Conservation (phyloP, 2,113 vertebrate genomes). For the Leiothrix lutea region DNA sequence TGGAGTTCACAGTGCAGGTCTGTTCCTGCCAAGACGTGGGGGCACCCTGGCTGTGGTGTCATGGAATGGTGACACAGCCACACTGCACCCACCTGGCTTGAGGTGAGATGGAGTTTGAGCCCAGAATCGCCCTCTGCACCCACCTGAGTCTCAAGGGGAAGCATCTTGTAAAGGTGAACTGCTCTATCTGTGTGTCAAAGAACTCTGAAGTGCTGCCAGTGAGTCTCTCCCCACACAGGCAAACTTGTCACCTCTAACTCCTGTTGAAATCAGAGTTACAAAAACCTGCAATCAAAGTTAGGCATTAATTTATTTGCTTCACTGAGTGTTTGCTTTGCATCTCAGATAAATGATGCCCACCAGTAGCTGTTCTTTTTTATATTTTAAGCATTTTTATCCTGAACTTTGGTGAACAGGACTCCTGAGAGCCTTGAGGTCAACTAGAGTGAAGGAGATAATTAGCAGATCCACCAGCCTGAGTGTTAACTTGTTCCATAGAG, state of each 20-base stretch:
- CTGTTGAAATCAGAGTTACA: not conserved
- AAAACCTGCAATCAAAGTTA: not conserved
- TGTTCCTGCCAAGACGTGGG: not conserved
- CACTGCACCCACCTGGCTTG: not conserved
- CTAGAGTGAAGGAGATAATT: not conserved
- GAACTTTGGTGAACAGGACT: not conserved
- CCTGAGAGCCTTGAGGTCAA: not conserved
- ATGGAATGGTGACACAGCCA: not conserved
- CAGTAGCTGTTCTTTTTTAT: not conserved
- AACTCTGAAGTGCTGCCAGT: not conserved
- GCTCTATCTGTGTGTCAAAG: rapidly evolving
- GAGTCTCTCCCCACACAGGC: not conserved
- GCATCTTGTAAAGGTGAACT: not conserved
- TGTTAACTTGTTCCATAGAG: not conserved
- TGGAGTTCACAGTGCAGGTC: not conserved
- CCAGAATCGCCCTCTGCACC: not conserved
- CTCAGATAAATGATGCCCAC: not conserved
- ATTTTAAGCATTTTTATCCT: not conserved
- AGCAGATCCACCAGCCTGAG: not conserved
- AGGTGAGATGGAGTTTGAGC: not conserved
- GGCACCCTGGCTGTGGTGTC: not conserved
- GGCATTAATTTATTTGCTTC: not conserved
- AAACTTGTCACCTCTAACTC: not conserved
- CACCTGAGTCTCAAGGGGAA: not conserved
- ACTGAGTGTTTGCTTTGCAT: not conserved